A percentile compares a stretch with the other conserved stretches of the same genome.
Conservation (phyloP, 2,888 invertebrate species). For the Heliconius hortense region DNA sequence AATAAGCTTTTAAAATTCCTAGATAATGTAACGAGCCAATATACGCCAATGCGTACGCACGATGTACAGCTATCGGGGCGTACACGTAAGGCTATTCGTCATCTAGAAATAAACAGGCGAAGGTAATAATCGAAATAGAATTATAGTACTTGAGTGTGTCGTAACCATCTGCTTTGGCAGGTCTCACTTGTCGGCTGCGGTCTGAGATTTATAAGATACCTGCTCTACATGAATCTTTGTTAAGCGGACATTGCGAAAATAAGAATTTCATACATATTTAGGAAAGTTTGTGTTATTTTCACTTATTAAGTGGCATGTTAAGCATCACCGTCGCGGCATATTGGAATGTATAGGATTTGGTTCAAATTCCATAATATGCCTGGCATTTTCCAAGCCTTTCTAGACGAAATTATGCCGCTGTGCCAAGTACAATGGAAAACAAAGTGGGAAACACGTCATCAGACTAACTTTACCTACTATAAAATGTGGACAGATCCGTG, state of each 20-base stretch:
- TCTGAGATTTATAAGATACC: conserved; percentile 58
- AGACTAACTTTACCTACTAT: not conserved
- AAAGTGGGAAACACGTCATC: not conserved
- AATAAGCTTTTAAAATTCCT: conserved; percentile 79
- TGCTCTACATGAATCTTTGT: conserved; percentile 44
- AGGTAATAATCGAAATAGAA: conserved; percentile 82
- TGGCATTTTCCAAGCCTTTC: not conserved
- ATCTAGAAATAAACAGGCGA: conserved; percentile 78
- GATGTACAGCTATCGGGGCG: conserved; percentile 53
- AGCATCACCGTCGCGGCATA: not conserved
- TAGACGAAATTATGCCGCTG: not conserved
- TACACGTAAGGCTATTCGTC: conserved; percentile 72
- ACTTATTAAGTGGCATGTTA: not conserved
- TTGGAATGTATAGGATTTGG: not conserved
- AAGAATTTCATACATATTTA: not conserved
- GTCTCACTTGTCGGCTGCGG: conserved; percentile 57
- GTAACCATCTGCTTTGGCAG: conserved; percentile 75
- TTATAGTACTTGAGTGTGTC: conserved; percentile 72
- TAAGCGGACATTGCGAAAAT: not conserved
- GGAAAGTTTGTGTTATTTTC: not conserved
- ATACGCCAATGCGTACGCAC: conserved; percentile 54
- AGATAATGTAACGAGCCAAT: conserved; percentile 69
- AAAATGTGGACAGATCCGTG: not conserved
- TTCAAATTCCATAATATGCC: not conserved
- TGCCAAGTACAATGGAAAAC: not conserved